These are phyloP conservation scores for Phocides pigmalion DNA, from an alignment of 1,140 invertebrate species.

Conservation along the genomic window DNA sequence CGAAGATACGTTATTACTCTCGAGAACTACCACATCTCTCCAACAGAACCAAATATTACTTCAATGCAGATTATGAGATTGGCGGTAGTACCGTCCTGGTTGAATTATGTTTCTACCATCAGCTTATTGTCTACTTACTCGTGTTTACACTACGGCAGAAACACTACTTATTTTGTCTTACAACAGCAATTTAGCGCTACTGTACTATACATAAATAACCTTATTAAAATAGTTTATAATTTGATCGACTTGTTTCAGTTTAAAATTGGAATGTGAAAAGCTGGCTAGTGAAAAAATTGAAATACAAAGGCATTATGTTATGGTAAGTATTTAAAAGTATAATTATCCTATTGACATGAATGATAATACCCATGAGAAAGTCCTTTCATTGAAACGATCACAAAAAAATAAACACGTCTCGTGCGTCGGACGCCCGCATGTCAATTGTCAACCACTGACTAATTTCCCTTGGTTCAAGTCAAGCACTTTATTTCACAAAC, in stretches of 20 bases:
- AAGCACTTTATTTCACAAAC: slow-evolving; percentile 40
- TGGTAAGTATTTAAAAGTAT: slow-evolving; percentile 88
- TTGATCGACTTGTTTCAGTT: slow-evolving; percentile 84
- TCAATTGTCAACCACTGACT: slow-evolving; percentile 41
- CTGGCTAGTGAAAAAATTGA: slow-evolving; percentile 98
- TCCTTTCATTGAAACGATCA: slow-evolving; percentile 14
- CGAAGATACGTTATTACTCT: too few species aligned
- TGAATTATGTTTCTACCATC: too few species aligned
- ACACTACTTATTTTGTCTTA: too few species aligned
- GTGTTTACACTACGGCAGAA: too few species aligned
- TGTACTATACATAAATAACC: too few species aligned
- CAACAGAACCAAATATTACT: too few species aligned
- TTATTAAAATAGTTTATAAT: too few species aligned
- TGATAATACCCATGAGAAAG: slow-evolving; percentile 1
- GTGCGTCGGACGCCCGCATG: slow-evolving; percentile 55
- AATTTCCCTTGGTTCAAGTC: slow-evolving; percentile 38
- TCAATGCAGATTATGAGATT: too few species aligned
- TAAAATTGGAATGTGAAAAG: slow-evolving; percentile 95
- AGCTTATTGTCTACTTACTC: too few species aligned
- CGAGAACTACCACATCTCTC: too few species aligned
- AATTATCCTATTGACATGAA: neutral
- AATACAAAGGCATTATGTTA: slow-evolving; percentile 98
- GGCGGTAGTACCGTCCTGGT: too few species aligned
- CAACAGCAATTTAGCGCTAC: too few species aligned
- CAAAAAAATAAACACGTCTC: slow-evolving; percentile 24